Percentiles rank a stretch among this genome's conserved stretches.
Conservation (phyloP, 2,797 vertebrate species). For the Tachyglossus aculeatus region DNA sequence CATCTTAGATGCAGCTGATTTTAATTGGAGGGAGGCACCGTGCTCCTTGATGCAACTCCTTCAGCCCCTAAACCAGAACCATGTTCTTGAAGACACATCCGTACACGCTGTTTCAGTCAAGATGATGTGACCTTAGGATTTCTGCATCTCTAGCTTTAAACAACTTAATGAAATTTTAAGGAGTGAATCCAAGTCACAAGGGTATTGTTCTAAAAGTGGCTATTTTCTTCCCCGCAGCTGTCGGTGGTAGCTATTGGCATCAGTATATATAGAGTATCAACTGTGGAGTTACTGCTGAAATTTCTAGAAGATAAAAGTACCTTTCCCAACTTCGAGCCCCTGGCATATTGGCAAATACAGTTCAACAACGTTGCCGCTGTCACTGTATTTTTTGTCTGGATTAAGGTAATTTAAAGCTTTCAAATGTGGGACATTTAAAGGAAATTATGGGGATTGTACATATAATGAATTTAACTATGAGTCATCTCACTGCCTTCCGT, state of each 20-base stretch:
- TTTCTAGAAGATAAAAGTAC: constrained; percentile 86
- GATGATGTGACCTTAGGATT: no score
- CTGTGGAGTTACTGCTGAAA: constrained; percentile 80
- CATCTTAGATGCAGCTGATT: no score
- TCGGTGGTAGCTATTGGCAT: constrained; percentile 88
- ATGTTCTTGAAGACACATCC: no score
- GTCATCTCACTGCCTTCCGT: no score
- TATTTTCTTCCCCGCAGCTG: constrained; percentile 75
- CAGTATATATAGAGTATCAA: constrained; percentile 85
- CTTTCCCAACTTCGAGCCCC: constrained; percentile 87
- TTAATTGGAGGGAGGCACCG: no score
- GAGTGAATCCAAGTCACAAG: no score
- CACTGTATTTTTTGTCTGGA: constrained; percentile 94
- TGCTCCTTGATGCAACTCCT: no score
- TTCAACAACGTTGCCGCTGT: constrained; percentile 92
- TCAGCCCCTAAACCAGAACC: no score
- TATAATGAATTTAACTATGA: neutral
- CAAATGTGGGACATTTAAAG: neutral
- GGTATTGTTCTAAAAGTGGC: no score
- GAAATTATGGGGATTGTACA: neutral
- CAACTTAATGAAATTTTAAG: no score
- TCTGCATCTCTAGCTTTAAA: no score
- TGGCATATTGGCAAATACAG: constrained; percentile 90
- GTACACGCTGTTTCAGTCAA: no score
- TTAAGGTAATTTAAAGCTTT: constrained; percentile 85